A percentile compares a stretch with the other conserved stretches of the same genome.
Conservation (phyloP, 2,888 invertebrate species). For the Drosophila phalerata region DNA sequence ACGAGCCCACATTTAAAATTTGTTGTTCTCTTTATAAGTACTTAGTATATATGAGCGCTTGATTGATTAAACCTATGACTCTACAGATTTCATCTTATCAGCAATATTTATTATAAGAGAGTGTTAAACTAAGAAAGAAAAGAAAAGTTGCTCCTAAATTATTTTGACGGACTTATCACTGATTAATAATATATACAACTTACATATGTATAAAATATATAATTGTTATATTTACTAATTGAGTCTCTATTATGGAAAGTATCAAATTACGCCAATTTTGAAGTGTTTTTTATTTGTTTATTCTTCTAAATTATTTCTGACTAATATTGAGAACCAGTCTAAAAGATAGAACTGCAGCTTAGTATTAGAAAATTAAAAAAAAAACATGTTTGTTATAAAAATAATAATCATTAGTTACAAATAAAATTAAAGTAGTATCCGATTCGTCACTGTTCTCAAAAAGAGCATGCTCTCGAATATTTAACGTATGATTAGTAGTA, state of each 20-base stretch:
- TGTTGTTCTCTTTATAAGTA: background rate
- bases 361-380: background rate
- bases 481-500: background rate
- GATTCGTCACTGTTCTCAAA: too few species aligned
- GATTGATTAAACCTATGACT: background rate
- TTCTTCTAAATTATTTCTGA: background rate
- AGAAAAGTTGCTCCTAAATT: background rate
- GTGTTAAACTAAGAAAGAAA: background rate
- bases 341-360: background rate
- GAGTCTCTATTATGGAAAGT: background rate
- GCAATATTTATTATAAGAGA: conserved; percentile 2
- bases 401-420: background rate
- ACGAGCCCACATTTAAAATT: background rate
- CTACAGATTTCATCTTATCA: conserved; percentile 19
- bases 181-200: background rate
- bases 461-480: too few species aligned
- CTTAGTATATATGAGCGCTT: conserved; percentile 12
- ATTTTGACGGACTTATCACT: background rate
- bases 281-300: too few species aligned
- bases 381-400: background rate
- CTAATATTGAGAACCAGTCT: background rate
- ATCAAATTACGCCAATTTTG: background rate
- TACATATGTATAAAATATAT: background rate
- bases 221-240: background rate
- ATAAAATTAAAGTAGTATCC: too few species aligned